A percentile compares a stretch with the other conserved stretches of the same genome.
These are phyloP conservation scores for Urocynchramus pylzowi DNA, from an alignment of 2,113 vertebrate genomes.

Conservation along the genomic window DNA sequence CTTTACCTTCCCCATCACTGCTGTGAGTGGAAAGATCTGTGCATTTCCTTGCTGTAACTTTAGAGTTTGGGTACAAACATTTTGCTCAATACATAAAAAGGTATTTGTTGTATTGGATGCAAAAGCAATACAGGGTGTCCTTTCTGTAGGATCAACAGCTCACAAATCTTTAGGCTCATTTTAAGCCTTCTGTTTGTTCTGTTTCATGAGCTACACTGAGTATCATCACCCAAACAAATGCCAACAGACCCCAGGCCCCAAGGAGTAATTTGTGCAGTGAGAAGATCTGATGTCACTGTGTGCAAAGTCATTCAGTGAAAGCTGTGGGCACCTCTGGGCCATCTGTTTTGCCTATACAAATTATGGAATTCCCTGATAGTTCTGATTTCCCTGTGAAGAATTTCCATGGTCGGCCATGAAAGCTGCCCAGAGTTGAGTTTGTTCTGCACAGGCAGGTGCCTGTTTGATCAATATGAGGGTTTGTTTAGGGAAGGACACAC, in stretches of 20 bases:
- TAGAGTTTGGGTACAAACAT: neutral
- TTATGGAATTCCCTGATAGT: neutral
- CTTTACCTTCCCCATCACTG: constrained; percentile 56
- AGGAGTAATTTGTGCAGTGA: neutral
- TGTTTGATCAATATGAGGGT: neutral
- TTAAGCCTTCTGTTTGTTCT: constrained; percentile 31
- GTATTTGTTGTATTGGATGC: neutral
- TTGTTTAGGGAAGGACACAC: neutral
- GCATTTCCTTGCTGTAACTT: neutral
- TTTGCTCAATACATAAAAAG: neutral
- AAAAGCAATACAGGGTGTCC: neutral
- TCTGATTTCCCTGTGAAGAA: neutral
- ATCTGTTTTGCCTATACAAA: neutral
- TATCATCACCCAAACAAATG: constrained; percentile 21
- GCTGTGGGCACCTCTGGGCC: neutral
- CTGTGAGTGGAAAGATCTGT: neutral
- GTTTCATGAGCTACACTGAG: neutral
- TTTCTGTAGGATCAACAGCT: neutral
- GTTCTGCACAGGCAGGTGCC: neutral
- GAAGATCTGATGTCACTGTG: neutral
- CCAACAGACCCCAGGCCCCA: neutral
- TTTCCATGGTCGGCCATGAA: neutral
- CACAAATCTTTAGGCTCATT: constrained; percentile 1
- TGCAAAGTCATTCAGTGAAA: neutral
- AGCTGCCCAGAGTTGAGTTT: neutral